Percentiles rank a stretch among this genome's conserved stretches.
phyloP scores from a whole-genome alignment of 2,113 vertebrate genomes.

The Misgurnus anguillicaudatus region DNA sequence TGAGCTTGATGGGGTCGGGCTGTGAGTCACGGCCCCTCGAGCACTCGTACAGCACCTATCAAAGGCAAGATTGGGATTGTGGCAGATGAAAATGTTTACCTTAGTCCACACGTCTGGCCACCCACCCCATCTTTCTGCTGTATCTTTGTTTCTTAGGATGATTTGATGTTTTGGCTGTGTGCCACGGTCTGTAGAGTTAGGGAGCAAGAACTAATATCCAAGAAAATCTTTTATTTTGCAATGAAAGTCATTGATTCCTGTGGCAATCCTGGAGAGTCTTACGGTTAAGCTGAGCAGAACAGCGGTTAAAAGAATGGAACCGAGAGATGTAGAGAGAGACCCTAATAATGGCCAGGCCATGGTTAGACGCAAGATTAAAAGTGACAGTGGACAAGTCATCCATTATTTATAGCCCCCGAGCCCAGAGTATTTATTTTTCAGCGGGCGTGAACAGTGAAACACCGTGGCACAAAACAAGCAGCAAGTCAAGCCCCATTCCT shows the following conservation, averaged over 20 bases:
- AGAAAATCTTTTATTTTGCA: slow-evolving; percentile 57
- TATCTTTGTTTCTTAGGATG: slow-evolving; percentile 10
- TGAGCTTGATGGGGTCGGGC: slow-evolving; percentile 60
- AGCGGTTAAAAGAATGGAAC: slow-evolving; percentile 51
- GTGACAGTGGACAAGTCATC: slow-evolving; percentile 80
- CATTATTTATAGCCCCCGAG: slow-evolving; percentile 78
- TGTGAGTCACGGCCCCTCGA: slow-evolving; percentile 45
- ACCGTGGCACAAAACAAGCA: slow-evolving; percentile 78
- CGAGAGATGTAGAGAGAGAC: slow-evolving; percentile 62
- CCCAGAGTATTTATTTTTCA: slow-evolving; percentile 73
- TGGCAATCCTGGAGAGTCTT: slow-evolving; percentile 58
- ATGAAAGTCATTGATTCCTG: slow-evolving; percentile 60
- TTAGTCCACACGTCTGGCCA: slow-evolving; percentile 39
- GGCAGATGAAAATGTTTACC: slow-evolving; percentile 50
- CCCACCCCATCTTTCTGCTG: slow-evolving; percentile 50
- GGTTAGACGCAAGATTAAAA: slow-evolving; percentile 76
- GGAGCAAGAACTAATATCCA: slow-evolving; percentile 21
- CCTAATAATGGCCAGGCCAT: slow-evolving; percentile 75
- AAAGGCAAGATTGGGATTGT: slow-evolving; percentile 46
- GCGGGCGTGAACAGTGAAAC: slow-evolving; percentile 70
- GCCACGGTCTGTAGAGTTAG: background rate
- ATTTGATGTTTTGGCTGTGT: background rate
- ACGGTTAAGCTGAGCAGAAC: slow-evolving; percentile 69
- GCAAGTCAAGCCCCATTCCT: slow-evolving; percentile 70
- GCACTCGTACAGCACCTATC: slow-evolving; percentile 42